These are phyloP conservation scores for Acrocephalus kingi DNA, from an alignment of 2,113 vertebrate species.

Conservation along the genomic window DNA sequence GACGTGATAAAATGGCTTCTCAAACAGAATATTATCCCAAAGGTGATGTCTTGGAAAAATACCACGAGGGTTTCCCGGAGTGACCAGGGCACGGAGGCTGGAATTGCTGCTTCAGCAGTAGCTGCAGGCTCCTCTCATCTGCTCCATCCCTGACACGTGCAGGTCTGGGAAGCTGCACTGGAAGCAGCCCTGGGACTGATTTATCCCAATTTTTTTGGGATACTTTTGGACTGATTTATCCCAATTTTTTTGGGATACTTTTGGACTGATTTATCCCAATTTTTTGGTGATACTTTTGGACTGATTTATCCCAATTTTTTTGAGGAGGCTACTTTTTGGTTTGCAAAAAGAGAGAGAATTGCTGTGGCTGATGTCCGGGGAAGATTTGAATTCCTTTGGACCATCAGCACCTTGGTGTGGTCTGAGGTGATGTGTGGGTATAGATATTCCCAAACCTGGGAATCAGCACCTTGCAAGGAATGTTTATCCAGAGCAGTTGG, in stretches of 20 bases:
- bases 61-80: neutral
- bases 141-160: neutral
- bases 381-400: neutral
- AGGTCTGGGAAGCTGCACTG: neutral
- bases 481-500: neutral
- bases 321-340: accelerated
- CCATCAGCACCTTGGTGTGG: neutral
- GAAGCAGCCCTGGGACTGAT: neutral
- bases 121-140: neutral
- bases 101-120: neutral
- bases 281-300: neutral
- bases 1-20: neutral
- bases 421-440: neutral
- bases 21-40: neutral
- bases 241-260: neutral
- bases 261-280: neutral
- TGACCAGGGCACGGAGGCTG: neutral
- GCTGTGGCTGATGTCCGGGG: neutral
- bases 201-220: neutral
- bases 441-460: neutral
- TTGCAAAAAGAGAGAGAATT: neutral
- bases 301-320: neutral
- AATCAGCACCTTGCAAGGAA: neutral
- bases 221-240: neutral
- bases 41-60: neutral